Evolutionary conservation across 1,140 invertebrate genomes (phyloP), one percentile per base, ranked within the genome.

Genomic region (Sarcophaga peregrina): DNA sequence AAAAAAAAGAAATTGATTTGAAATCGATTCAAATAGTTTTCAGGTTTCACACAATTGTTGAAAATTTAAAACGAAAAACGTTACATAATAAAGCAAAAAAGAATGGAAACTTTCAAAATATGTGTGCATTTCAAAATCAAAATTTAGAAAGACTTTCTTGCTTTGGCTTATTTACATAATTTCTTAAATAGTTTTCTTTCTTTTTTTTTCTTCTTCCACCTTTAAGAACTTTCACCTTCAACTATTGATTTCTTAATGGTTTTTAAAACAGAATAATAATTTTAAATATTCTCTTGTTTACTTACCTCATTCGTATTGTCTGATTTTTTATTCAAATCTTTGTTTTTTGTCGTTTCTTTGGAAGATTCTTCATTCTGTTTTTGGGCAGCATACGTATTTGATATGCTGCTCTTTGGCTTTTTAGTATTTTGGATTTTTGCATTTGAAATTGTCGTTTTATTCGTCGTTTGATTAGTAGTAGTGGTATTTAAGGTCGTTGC

Each of bases 291-390:
- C 25, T 37, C 25, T 37, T 37, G 4, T 2, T 48, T 48, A 88
- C 88, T 89, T 75, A 89, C 88, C 88, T 89, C 88, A 89, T 83
- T 83, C 89, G 87, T 84, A 89, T 88, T 86, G 87, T 89, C 87
- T 89, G 87, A 87, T 86, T 83, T 78, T 45, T 47, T 45, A n/a
- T 50, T 58, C 68, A 17, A 47, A 58, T 58, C 52, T 52, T 58
- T 83, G 15, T 54, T 62, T n/a, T 83, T 75, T 50, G 58, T 52
- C 37, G 68, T 50, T 50, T 82, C 74, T 82, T 82, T 74, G 62
- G 62, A 68, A 68, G 62, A 17, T 20, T 68, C 62, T 68, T 68
- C 62, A 25, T 68, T 68, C 20, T 68, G n/a, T 68, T 68, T 17
- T 20, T 68, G 62, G 5, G 62, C 8, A 20, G 62, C 62, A 20